Evolutionary conservation across 1,140 invertebrate species (phyloP).

Genomic region (Drosophila varians): DNA sequence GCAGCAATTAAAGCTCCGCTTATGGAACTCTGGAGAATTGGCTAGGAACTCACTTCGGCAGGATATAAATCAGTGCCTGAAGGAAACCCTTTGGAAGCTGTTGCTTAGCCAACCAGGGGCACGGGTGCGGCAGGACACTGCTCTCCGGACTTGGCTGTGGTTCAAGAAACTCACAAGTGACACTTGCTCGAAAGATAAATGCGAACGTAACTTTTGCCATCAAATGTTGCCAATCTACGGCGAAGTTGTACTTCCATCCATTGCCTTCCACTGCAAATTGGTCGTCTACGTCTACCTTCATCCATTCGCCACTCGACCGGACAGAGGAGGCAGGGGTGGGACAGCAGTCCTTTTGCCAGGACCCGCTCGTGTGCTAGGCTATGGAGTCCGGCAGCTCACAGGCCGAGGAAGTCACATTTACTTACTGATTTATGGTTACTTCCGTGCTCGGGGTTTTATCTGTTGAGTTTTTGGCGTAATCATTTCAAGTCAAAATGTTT

Average conservation of each 20-base stretch:
- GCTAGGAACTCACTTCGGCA: constrained; percentile 8
- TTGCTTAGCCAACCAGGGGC: constrained; percentile 20
- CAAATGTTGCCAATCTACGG: constrained; percentile 79
- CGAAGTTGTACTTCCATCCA: constrained; percentile 22
- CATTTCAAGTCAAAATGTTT: constrained; percentile 78
- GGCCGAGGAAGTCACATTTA: constrained; percentile 67
- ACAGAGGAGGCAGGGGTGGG: constrained; percentile 1
- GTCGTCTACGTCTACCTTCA: constrained; percentile 18
- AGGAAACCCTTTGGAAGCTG: constrained; percentile 35
- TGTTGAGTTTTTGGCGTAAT: constrained; percentile 80
- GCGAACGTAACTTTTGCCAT: constrained; percentile 77
- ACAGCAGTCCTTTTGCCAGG: not conserved
- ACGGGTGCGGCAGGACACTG: constrained; percentile 7
- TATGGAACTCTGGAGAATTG: constrained; percentile 37
- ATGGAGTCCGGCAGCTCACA: constrained; percentile 4
- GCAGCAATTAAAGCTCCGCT: constrained; percentile 49
- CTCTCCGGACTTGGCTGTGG: constrained; percentile 65
- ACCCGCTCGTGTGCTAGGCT: constrained; percentile 30
- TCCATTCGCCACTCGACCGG: constrained; percentile 29
- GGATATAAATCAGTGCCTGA: constrained; percentile 47
- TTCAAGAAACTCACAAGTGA: constrained; percentile 80
- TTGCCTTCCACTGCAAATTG: constrained; percentile 18
- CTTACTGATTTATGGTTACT: constrained; percentile 77
- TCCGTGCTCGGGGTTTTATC: constrained; percentile 70
- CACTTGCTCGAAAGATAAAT: constrained; percentile 79